A percentile compares a stretch with the other conserved stretches of the same genome.
phyloP scores from a whole-genome alignment of 1,140 invertebrate genomes.

The Lucilia sericata region DNA sequence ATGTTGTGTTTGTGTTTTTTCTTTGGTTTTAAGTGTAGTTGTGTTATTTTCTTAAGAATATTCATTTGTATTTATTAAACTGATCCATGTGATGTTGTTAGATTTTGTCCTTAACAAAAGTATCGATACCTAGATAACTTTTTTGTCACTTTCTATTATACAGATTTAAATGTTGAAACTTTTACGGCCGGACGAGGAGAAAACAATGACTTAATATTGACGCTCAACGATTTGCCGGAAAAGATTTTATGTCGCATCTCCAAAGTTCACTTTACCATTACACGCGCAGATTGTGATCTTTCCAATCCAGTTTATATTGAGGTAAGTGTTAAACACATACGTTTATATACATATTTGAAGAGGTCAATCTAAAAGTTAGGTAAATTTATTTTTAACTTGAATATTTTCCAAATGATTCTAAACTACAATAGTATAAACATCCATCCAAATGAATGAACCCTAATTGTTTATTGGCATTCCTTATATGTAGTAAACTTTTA shows the following conservation, averaged over 20 bases:
- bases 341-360: not conserved
- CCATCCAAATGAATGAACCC: no score
- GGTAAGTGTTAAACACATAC: slow-evolving; percentile 50
- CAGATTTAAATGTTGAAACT: slow-evolving; percentile 62
- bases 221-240: slow-evolving; percentile 61
- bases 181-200: slow-evolving; percentile 63
- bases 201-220: slow-evolving; percentile 60
- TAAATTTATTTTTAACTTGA: no score
- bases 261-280: slow-evolving; percentile 64
- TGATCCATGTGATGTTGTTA: not conserved
- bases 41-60: slow-evolving; percentile 46
- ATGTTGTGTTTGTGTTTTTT: slow-evolving; percentile 42
- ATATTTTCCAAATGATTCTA: no score
- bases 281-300: slow-evolving; percentile 59
- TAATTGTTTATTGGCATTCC: no score
- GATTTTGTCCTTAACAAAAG: not conserved
- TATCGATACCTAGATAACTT: slow-evolving; percentile 40
- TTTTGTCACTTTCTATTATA: slow-evolving; percentile 32
- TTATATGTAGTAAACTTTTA: no score
- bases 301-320: slow-evolving; percentile 65
- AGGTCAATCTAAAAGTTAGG: no score
- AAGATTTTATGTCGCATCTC: slow-evolving; percentile 65
- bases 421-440: no score
- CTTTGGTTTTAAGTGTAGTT: not conserved
- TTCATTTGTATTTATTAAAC: slow-evolving; percentile 35